A percentile compares a stretch with the other conserved stretches of the same genome.
These are phyloP conservation scores for Apamea epomidion DNA, from an alignment of 2,888 invertebrate genomes.

Conservation along the genomic window DNA sequence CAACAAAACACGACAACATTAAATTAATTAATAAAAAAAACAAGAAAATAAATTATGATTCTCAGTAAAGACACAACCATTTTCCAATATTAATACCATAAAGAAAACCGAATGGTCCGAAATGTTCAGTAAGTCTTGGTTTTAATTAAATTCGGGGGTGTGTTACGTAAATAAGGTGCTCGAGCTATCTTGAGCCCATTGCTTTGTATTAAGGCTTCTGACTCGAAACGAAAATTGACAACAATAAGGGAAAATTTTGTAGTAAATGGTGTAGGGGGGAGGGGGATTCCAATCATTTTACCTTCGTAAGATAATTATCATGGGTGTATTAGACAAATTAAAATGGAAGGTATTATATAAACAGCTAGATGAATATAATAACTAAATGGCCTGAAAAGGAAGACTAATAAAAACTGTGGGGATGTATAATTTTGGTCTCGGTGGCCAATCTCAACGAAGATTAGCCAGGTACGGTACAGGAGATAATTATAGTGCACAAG, in stretches of 20 bases:
- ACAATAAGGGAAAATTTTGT: slow-evolving; percentile 57
- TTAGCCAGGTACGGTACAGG: no score
- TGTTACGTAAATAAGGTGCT: slow-evolving; percentile 62
- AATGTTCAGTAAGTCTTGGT: slow-evolving; percentile 46
- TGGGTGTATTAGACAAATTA: neutral
- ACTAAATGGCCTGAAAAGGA: neutral
- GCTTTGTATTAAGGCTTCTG: slow-evolving; percentile 54
- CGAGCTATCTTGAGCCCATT: slow-evolving; percentile 39
- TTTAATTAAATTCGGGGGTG: slow-evolving; percentile 65
- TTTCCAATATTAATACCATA: slow-evolving; percentile 53
- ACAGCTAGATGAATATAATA: no score
- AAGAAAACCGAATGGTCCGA: slow-evolving; percentile 48
- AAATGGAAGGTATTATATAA: neutral
- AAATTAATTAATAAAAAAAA: neutral
- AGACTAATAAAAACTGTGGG: neutral
- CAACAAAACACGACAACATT: neutral
- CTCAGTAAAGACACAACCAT: slow-evolving; percentile 21
- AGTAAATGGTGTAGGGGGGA: slow-evolving; percentile 1
- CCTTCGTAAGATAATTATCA: neutral
- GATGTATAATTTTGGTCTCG: no score
- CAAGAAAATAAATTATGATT: slow-evolving; percentile 2
- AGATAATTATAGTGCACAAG: no score
- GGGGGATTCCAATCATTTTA: slow-evolving; percentile 5
- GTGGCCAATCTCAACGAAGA: no score
- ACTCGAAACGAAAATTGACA: slow-evolving; percentile 59